A percentile compares a stretch with the other conserved stretches of the same genome.
These are phyloP conservation scores for Panthera leo DNA, from an alignment of 2,113 vertebrate species.

Conservation along the genomic window DNA sequence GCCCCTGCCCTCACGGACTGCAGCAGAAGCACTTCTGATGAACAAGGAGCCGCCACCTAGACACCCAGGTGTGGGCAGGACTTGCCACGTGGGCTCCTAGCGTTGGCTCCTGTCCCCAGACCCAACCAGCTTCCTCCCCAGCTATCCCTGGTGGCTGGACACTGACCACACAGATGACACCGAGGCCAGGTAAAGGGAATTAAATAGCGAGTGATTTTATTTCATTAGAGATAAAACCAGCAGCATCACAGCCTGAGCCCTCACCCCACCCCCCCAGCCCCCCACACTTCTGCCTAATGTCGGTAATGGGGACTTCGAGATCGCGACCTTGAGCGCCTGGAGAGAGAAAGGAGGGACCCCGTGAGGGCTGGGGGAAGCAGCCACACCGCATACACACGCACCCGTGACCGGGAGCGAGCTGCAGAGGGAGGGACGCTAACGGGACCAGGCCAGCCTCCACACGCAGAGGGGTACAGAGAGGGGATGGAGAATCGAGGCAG, in stretches of 20 bases:
- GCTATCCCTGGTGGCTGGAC: conserved; percentile 40
- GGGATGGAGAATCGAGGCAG: accelerated
- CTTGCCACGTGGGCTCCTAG: background rate
- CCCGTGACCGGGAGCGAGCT: accelerated
- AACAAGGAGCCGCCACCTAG: background rate
- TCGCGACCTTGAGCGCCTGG: conserved; percentile 81
- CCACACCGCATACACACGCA: background rate
- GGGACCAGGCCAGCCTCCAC: background rate
- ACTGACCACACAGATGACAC: background rate
- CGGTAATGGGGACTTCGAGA: conserved; percentile 83
- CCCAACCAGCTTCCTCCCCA: background rate
- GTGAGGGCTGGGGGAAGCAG: background rate
- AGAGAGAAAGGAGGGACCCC: background rate
- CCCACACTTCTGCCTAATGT: conserved; percentile 62
- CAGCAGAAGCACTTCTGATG: background rate
- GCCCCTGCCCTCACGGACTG: background rate
- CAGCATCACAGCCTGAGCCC: background rate
- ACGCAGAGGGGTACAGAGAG: background rate
- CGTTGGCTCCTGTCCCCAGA: background rate
- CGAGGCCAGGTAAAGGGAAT: background rate
- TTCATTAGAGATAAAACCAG: conserved; percentile 47
- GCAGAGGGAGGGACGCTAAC: background rate
- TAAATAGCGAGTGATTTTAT: conserved; percentile 78
- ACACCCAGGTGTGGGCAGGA: background rate
- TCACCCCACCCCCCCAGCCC: background rate